phyloP scores from a whole-genome alignment of 2,113 vertebrate species.

The Rhabdornis inornatus region DNA sequence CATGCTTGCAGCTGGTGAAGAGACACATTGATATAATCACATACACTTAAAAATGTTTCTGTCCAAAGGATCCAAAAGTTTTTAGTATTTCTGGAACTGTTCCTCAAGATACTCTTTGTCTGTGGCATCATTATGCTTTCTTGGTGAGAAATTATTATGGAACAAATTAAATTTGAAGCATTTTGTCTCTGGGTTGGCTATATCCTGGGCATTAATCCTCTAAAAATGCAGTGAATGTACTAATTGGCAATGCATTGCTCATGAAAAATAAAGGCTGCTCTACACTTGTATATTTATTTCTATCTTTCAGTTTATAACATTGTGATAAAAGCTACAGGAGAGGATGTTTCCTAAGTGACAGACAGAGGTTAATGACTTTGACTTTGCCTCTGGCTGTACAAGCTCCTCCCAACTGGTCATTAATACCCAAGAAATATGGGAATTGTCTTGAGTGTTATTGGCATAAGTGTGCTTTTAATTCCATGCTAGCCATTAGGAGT shows the following conservation, averaged over 20 bases:
- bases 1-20: background rate
- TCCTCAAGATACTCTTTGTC: background rate
- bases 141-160: background rate
- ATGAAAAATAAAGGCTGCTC: background rate
- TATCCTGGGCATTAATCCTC: background rate
- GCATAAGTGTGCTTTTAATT: background rate
- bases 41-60: background rate
- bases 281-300: background rate
- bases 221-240: background rate
- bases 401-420: background rate
- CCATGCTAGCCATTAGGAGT: background rate
- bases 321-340: background rate
- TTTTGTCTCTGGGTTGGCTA: background rate
- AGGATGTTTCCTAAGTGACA: background rate
- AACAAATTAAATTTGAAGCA: background rate
- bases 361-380: constrained; percentile 1
- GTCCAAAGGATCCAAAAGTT: background rate
- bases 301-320: background rate
- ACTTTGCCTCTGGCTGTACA: background rate
- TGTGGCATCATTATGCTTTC: background rate
- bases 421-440: background rate
- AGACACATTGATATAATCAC: background rate
- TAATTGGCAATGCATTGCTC: background rate
- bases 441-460: background rate
- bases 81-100: background rate